Evolutionary conservation across 2,888 invertebrate species (phyloP).

Genomic region (Hetaerina titia): DNA sequence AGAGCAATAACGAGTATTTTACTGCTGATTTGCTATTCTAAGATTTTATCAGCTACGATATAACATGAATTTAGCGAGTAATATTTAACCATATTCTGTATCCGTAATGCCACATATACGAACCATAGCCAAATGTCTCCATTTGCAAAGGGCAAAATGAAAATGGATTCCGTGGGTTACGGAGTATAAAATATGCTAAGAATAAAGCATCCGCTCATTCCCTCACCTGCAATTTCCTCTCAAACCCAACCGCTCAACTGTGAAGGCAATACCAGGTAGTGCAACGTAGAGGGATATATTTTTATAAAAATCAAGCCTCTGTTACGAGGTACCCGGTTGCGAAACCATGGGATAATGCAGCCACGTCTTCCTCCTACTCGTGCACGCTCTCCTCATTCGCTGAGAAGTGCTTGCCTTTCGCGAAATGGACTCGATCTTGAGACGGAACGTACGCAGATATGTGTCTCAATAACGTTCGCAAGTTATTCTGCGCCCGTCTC

Average conservation of each 20-base stretch:
- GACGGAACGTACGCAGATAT: background rate
- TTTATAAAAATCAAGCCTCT: background rate
- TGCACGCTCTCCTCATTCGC: background rate
- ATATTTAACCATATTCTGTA: background rate
- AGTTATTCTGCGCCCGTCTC: background rate
- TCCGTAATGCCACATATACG: background rate
- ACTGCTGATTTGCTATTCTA: background rate
- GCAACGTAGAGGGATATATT: background rate
- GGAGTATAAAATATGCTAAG: background rate
- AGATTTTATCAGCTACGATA: background rate
- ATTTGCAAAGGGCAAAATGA: background rate
- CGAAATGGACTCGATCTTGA: background rate
- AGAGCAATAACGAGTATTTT: background rate
- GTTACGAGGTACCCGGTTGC: background rate
- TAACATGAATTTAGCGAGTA: background rate
- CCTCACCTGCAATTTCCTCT: background rate
- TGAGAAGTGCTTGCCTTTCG: slow-evolving; percentile 23
- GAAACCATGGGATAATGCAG: background rate
- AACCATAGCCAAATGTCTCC: background rate
- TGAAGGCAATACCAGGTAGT: background rate
- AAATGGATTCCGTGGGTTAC: background rate
- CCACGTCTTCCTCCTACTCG: background rate
- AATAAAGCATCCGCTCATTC: background rate
- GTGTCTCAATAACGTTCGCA: background rate
- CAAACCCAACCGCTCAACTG: background rate